A percentile compares a stretch with the other conserved stretches of the same genome.
Conservation (phyloP, 1,140 invertebrate species). For the Anagrus nilaparvatae region DNA sequence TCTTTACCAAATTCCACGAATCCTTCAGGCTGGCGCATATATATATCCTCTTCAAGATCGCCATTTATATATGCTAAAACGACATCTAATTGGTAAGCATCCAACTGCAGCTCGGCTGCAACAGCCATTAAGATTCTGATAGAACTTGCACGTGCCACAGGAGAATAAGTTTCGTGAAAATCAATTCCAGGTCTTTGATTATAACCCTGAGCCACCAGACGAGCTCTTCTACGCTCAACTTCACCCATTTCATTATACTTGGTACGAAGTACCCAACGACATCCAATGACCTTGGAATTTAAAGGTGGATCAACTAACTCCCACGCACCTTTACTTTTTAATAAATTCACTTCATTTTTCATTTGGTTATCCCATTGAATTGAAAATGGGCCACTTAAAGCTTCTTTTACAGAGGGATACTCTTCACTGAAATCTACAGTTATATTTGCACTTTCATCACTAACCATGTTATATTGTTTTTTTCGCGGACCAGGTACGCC, state of each 20-base stretch:
- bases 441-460: too few relatives aligned
- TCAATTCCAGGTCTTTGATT: slow-evolving; percentile 16
- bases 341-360: neutral
- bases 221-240: slow-evolving; percentile 12
- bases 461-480: too few relatives aligned
- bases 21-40: slow-evolving; percentile 1
- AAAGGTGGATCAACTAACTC: neutral
- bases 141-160: slow-evolving; percentile 1
- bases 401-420: too few relatives aligned
- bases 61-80: slow-evolving; percentile 19
- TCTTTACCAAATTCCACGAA: slow-evolving; percentile 1
- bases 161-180: slow-evolving; percentile 15
- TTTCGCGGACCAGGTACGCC: too few relatives aligned
- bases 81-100: slow-evolving; percentile 9
- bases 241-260: slow-evolving; percentile 9
- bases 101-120: slow-evolving; percentile 2
- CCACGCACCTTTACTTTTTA: slow-evolving; percentile 5
- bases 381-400: neutral
- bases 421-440: too few relatives aligned
- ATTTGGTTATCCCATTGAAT: neutral
- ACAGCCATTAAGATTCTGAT: slow-evolving; percentile 7
- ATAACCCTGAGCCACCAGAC: slow-evolving; percentile 17
- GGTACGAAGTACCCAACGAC: slow-evolving; percentile 5
- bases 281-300: slow-evolving; percentile 7
- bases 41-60: slow-evolving; percentile 6